Evolutionary conservation across 1,140 invertebrate genomes (phyloP).

Genomic region (Nasonia giraulti): DNA sequence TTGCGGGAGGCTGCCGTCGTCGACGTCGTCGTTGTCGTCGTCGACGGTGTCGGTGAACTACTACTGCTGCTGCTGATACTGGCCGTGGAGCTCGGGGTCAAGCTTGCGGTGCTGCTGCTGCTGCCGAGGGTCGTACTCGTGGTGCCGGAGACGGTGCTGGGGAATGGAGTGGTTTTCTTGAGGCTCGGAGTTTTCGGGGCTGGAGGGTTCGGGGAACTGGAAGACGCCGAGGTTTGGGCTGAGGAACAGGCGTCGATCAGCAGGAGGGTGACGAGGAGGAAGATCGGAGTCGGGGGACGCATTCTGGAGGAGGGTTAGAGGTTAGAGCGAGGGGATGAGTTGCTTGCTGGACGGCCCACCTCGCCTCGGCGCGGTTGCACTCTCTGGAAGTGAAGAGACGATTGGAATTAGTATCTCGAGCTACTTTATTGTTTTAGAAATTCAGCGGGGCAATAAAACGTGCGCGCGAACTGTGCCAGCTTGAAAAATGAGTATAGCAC

Average conservation of each 20-base stretch:
- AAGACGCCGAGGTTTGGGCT: not conserved
- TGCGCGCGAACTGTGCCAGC: too few species aligned
- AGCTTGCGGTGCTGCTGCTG: not conserved
- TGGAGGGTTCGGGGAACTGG: not conserved
- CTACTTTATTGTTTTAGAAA: too few species aligned
- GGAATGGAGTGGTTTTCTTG: not conserved
- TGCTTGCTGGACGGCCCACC: not conserved
- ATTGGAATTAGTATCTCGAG: too few species aligned
- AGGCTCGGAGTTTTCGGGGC: not conserved
- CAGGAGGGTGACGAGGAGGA: not conserved
- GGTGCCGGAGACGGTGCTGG: not conserved
- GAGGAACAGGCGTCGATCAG: slow-evolving; percentile 38
- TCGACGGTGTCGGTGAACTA: slow-evolving; percentile 35
- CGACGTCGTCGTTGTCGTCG: slow-evolving; percentile 54
- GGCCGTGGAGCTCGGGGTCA: not conserved
- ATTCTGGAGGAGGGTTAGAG: not conserved
- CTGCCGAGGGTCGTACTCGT: not conserved
- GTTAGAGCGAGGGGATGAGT: not conserved
- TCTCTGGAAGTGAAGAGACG: not conserved
- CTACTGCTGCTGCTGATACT: not conserved
- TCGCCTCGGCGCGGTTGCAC: not conserved
- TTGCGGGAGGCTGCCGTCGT: slow-evolving; percentile 51
- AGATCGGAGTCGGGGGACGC: not conserved
- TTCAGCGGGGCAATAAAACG: too few species aligned
- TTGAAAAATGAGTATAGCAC: too few species aligned